Percentiles rank a stretch among this genome's conserved stretches.
Evolutionary conservation across 1,140 invertebrate species (phyloP).

Genomic region (Babylonia areolata): DNA sequence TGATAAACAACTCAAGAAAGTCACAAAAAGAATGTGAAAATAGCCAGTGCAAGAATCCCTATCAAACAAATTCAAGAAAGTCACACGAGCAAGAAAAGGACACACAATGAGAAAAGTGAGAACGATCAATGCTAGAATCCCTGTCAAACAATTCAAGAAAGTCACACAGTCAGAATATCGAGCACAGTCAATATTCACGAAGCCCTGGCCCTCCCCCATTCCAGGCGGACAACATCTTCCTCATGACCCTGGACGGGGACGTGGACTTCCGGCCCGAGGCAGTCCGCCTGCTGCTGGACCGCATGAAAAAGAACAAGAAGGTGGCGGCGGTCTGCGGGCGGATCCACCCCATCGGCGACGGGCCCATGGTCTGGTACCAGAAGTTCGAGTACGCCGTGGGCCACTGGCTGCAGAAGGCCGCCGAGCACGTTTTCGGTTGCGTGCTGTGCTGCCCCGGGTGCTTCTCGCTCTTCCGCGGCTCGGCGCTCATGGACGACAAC

Average conservation of each 20-base stretch:
- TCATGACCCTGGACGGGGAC: constrained; percentile 91
- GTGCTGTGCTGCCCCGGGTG: constrained; percentile 79
- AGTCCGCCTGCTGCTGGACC: constrained; percentile 78
- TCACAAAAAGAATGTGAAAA: no score
- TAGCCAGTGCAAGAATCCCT: no score
- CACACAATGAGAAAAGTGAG: no score
- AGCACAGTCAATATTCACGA: no score
- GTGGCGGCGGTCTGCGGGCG: constrained; percentile 80
- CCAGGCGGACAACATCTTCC: constrained; percentile 92
- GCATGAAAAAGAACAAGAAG: constrained; percentile 79
- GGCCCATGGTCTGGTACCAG: constrained; percentile 81
- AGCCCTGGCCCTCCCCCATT: no score
- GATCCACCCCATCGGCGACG: constrained; percentile 81
- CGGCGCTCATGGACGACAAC: constrained; percentile 69
- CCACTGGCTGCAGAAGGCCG: constrained; percentile 82
- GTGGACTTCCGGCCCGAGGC: constrained; percentile 79
- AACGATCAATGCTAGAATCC: no score
- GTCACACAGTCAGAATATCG: no score
- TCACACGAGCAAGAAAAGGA: no score
- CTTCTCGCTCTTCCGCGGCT: constrained; percentile 50
- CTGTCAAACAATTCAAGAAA: no score
- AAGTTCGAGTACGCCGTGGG: constrained; percentile 82
- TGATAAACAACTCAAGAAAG: no score
- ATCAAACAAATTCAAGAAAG: no score
- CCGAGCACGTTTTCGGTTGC: constrained; percentile 81